Evolutionary conservation across 2,888 invertebrate species (phyloP).

Genomic region (Caenorhabditis afra): DNA sequence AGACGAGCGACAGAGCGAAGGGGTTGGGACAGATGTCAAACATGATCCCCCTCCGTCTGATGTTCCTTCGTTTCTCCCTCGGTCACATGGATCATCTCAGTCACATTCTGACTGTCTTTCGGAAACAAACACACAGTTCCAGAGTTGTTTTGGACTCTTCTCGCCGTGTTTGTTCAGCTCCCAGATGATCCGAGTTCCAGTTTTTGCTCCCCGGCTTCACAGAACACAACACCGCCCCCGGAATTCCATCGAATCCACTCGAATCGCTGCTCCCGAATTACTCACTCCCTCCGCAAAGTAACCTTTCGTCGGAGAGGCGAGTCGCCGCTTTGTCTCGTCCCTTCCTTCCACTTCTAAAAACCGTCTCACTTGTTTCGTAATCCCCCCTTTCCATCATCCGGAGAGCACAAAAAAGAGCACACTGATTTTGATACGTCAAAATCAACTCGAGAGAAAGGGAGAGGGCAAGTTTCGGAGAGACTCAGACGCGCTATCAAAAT

Average conservation of each 20-base stretch:
- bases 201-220: no score
- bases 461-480: background rate
- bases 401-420: slow-evolving; percentile 1
- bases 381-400: background rate
- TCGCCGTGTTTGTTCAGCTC: no score
- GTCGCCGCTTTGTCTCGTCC: slow-evolving; percentile 41
- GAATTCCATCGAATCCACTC: slow-evolving; percentile 4
- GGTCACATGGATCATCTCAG: no score
- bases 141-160: no score
- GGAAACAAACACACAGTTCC: no score
- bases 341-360: slow-evolving; percentile 38
- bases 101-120: no score
- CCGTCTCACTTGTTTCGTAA: slow-evolving; percentile 14
- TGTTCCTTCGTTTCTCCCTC: no score
- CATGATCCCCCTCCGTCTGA: background rate
- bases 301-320: slow-evolving; percentile 38
- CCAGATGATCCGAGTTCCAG: no score
- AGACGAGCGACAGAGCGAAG: background rate
- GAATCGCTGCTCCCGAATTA: background rate
- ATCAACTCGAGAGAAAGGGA: slow-evolving; percentile 32
- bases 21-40: no score
- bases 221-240: background rate
- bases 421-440: slow-evolving; percentile 64
- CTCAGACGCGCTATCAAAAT: slow-evolving; percentile 20
- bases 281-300: slow-evolving; percentile 12